Evolutionary conservation across 2,113 vertebrate species (phyloP), one percentile per base, ranked within the genome.

Genomic region (Pygoscelis antarcticus): DNA sequence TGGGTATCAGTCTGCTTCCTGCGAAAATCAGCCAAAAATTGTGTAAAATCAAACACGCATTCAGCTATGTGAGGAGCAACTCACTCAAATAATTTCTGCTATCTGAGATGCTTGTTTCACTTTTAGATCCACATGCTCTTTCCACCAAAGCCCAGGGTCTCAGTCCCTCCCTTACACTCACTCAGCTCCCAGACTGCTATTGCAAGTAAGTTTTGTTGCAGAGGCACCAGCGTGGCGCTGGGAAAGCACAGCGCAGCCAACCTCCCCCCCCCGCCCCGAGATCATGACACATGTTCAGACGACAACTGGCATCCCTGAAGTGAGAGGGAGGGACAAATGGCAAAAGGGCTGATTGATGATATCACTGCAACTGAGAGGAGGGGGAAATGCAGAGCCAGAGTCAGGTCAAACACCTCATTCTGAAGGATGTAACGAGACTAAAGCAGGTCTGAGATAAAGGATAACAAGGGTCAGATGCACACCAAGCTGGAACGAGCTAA

Each of bases 281-380:
- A 93, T 27, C 57, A 4, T 4, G 57, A 89, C 96, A 95, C 92
- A 78, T 14, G 72, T 49, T 90, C 96, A 95, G 88, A 91, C 91
- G 93, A 90, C 91, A 94, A 90, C 77, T 74, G 89, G 86, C 92
- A 80, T 3, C 75, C 85, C 74, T 11, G 62, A 68, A 46, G 83
- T 2, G 51, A 82, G 89, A 80, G 76, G 87, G 92, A 95, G 90
- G 86, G 86, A 94, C 96, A 92, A 90, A 89, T 5, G 65, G 92
- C 94, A 90, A 34, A 54, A 68, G 51, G 60, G 89, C 76, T 81
- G 92, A 91, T 44, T 57, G 94, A 94, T 81, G 79, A 3, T 46
- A 88, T 29, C 76, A 2, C n/a, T 44, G 80, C 64, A 68, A 4
- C 17, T 32, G 27, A 47, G 55, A 74, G 69, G 23, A 82, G 15